Base-by-base conservation (phyloP, 2,888 invertebrate genomes). In the Apomyelois bistriatella region DNA sequence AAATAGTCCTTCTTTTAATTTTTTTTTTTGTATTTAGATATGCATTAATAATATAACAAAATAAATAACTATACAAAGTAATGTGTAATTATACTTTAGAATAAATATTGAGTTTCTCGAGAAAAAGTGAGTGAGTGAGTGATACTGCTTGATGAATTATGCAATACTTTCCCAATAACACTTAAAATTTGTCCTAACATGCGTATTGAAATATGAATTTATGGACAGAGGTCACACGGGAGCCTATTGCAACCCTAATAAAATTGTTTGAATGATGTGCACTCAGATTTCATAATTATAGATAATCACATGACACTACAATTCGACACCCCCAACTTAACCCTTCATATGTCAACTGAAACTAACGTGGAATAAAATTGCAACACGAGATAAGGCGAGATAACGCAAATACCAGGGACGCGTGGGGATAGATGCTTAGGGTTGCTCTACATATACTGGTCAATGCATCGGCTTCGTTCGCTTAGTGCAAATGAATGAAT, bases 321-420 rank as follows among this genome's bases (percentile, higher is more conserved):
- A 52, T 51, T 48, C 38, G 48, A 51, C 50, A 56, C 56, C 55
- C 64, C 32, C 30, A 35, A 46, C 46, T 46, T 46, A 46, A 46
- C 46, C 46, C 46, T 46, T 46, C 32, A 12, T 28, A 15, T 30
- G 46, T 16, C n/a, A 32, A 16, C 32, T 65, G 65, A 65, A 74
- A 74, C 67, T 70, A 69, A 72, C 72, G 68, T 70, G 67, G 70
- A 73, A 68, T 70, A 67, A 72, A 82, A 79, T 79, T 79, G 84
- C 80, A 86, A 87, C 77, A 71, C 57, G 84, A 85, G 85, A 84
- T 84, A 85, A 73, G 70, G 68, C 82, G 85, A 85, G 74, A 84
- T 78, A 74, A 75, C 72, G 82, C 78, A 76, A 82, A 8, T 46
- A 32, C 13, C 4, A 4, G 30, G 46, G 46, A 13, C 46, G 13